Percentiles rank a stretch among this genome's conserved stretches.
Evolutionary conservation across 2,113 vertebrate species (phyloP).

Genomic region (Redunca redunca): DNA sequence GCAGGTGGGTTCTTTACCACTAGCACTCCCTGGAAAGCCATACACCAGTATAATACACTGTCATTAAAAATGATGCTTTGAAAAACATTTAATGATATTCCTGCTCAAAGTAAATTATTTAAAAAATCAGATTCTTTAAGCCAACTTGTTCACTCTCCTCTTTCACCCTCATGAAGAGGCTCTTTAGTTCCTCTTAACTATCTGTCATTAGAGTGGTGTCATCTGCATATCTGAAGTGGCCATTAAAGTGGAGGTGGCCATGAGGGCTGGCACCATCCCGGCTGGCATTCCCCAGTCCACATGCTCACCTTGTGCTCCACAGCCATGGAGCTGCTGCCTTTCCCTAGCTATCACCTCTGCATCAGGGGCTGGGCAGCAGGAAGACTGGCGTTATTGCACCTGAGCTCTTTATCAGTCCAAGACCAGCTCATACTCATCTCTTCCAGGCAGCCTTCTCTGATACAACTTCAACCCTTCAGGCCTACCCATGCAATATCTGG

Average conservation of each 20-base stretch:
- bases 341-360: background rate
- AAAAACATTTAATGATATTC: background rate
- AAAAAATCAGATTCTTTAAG: background rate
- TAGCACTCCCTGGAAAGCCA: background rate
- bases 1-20: background rate
- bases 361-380: background rate
- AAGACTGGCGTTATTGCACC: background rate
- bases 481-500: background rate
- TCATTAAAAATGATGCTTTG: background rate
- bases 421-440: background rate
- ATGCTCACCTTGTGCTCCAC: background rate
- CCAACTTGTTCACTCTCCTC: background rate
- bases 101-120: background rate
- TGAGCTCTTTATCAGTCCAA: background rate
- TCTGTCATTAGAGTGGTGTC: background rate
- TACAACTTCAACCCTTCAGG: background rate
- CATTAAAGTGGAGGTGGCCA: background rate
- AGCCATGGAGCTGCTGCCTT: background rate
- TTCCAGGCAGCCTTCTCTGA: background rate
- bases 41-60: background rate
- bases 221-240: background rate
- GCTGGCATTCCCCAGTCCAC: background rate
- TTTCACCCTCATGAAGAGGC: background rate
- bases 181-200: background rate
- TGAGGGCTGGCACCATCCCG: background rate